Evolutionary conservation across 2,113 vertebrate species (phyloP), one percentile per base, ranked within the genome.

Genomic region (Sitta europaea): DNA sequence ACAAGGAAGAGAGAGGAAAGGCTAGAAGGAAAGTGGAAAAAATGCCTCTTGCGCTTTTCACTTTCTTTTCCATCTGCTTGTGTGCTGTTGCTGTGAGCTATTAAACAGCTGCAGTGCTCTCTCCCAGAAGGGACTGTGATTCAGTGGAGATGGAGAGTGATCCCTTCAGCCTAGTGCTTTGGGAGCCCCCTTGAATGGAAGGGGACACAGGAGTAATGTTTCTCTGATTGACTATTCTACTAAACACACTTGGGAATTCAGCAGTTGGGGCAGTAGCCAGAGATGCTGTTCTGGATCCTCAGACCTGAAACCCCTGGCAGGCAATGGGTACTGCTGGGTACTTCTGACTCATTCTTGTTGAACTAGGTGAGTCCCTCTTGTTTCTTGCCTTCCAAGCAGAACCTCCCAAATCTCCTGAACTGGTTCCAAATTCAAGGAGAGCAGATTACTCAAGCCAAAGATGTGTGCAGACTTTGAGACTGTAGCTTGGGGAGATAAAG

Each of bases 31-130:
- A 94, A 95, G 67, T 94, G 81, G 87, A 86, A 94, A 87, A 91
- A 90, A 88, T 17, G 6, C 22, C 76, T 85, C 70, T 92, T 91
- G 62, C 12, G 88, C 51, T 73, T 79, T 94, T 77, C 3, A 25
- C 79, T 95, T 95, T 79, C 82, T 95, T 93, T 94, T 92, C 93
- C 79, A 83, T 90, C 90, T 94, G 74, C 67, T 73, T 85, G 65
- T 90, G 77, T 61, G 91, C 85, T 92, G 62, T 50, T 95, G 50
- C 86, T 85, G 40, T 82, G 68, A 95, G 54, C 88, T 92, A 22
- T 89, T 95, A 48, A 93, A 63, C 74, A 91, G 84, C 77, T 95
- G 80, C 53, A 70, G 63, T 53, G 45, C 71, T 96, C 38, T 92
- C 57, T 86, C 73, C 82, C 57, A 73, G 84, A 91, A 88, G 53